phyloP scores from a whole-genome alignment of 2,888 invertebrate genomes.

The Platerodrilus igneus region DNA sequence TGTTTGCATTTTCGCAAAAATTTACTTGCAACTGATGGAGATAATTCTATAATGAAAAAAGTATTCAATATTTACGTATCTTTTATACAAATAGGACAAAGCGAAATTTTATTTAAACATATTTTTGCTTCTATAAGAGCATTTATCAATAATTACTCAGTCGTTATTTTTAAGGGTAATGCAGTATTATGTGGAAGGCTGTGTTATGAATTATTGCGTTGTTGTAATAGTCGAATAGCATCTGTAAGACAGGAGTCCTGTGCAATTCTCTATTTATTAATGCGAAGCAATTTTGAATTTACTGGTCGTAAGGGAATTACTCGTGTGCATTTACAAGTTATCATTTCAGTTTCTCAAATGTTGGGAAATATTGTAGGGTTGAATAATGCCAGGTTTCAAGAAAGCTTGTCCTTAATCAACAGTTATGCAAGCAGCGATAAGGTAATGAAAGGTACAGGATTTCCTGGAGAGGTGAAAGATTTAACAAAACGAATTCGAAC shows the following conservation, averaged over 20 bases:
- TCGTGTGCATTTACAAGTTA: conserved; percentile 87
- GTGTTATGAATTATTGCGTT: conserved; percentile 73
- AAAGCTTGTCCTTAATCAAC: conserved; percentile 86
- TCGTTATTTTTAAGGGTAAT: conserved; percentile 80
- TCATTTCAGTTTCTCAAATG: conserved; percentile 92
- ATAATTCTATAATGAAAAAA: conserved; percentile 73
- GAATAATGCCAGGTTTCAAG: conserved; percentile 92
- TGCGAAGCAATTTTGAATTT: conserved; percentile 93
- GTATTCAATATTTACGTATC: conserved; percentile 81
- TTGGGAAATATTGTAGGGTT: conserved; percentile 85
- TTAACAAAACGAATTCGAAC: conserved; percentile 89
- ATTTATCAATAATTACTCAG: conserved; percentile 86
- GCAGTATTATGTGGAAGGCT: conserved; percentile 75
- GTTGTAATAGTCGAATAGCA: conserved; percentile 81
- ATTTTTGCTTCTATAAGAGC: conserved; percentile 87
- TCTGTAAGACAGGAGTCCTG: conserved; percentile 86
- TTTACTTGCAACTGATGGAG: conserved; percentile 56
- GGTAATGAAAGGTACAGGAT: conserved; percentile 87
- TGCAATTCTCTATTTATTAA: conserved; percentile 83
- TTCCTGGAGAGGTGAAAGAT: conserved; percentile 88
- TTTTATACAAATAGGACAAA: conserved; percentile 85
- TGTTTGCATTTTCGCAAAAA: conserved; percentile 67
- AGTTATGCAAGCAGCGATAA: conserved; percentile 91
- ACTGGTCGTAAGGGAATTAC: conserved; percentile 78
- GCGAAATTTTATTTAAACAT: conserved; percentile 84